A percentile compares a stretch with the other conserved stretches of the same genome.
Conservation (phyloP, 2,888 invertebrate species). For the Drosophila anomalata region DNA sequence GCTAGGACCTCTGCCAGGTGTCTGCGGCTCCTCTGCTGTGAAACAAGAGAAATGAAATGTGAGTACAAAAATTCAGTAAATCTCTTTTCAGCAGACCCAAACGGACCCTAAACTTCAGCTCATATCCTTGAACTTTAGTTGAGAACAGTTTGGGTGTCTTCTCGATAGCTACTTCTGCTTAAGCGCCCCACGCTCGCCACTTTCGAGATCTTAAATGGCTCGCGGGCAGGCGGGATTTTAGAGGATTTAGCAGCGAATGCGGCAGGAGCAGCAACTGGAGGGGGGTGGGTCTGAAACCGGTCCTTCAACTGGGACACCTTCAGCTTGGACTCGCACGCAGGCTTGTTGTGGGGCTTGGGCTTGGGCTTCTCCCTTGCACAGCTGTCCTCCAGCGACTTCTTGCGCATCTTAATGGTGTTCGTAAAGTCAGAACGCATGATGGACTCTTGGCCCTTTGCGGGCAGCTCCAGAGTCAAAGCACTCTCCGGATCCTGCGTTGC, state of each 20-base stretch:
- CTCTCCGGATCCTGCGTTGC: conserved; percentile 5
- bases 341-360: conserved; percentile 66
- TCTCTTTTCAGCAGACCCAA: not conserved
- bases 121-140: not conserved
- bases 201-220: conserved; percentile 52
- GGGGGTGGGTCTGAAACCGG: conserved; percentile 71
- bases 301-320: conserved; percentile 83
- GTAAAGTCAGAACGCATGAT: conserved; percentile 84
- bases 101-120: conserved; percentile 6
- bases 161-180: conserved; percentile 57
- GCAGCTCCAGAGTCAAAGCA: conserved; percentile 45
- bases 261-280: conserved; percentile 33
- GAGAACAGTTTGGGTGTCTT: conserved; percentile 13
- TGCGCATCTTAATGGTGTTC: conserved; percentile 83
- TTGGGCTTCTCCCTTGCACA: conserved; percentile 76
- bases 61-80: not conserved
- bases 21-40: conserved; percentile 14
- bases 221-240: conserved; percentile 37
- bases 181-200: conserved; percentile 58
- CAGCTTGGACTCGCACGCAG: conserved; percentile 75
- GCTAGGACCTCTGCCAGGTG: conserved; percentile 19
- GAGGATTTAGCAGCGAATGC: conserved; percentile 32
- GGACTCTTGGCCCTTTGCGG: conserved; percentile 60
- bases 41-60: not conserved
- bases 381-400: conserved; percentile 83